These are phyloP conservation scores for Thereva nobilitata DNA, from an alignment of 2,888 invertebrate genomes.

Conservation along the genomic window DNA sequence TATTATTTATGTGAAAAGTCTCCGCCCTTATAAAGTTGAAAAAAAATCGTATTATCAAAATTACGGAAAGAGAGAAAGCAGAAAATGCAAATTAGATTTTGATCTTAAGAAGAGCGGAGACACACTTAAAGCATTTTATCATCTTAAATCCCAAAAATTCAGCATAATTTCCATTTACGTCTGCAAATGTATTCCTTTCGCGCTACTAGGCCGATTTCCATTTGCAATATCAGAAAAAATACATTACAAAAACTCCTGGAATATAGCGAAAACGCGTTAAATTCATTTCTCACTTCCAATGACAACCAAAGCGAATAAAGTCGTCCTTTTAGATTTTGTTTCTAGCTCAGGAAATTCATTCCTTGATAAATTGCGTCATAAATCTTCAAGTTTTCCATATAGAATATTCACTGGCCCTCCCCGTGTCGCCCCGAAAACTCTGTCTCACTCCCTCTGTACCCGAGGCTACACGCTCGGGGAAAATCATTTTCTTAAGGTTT, in stretches of 20 bases:
- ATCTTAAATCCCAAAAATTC: conserved; percentile 7
- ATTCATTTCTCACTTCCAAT: too few relatives aligned
- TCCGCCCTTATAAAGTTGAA: too few relatives aligned
- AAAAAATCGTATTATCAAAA: conserved; percentile 18
- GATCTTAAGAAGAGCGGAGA: neutral
- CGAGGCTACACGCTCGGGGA: too few relatives aligned
- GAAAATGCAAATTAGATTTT: conserved; percentile 9
- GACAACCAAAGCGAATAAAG: too few relatives aligned
- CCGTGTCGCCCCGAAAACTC: conserved; percentile 19
- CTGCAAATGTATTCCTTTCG: conserved; percentile 8
- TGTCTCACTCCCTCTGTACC: neutral
- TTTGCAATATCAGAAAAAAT: too few relatives aligned
- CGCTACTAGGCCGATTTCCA: conserved; percentile 2
- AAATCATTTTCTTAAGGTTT: too few relatives aligned
- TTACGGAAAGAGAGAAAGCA: neutral
- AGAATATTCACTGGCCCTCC: neutral
- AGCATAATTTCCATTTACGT: conserved; percentile 4
- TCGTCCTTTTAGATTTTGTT: conserved; percentile 14
- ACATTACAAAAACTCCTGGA: too few relatives aligned
- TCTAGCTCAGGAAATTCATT: conserved; percentile 27
- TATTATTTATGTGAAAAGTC: too few relatives aligned
- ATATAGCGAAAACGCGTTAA: too few relatives aligned
- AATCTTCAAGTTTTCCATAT: conserved; percentile 12
- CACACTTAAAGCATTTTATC: conserved; percentile 14
- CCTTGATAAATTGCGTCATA: conserved; percentile 33